phyloP scores from a whole-genome alignment of 2,113 vertebrate species.

The Sylvia atricapilla region DNA sequence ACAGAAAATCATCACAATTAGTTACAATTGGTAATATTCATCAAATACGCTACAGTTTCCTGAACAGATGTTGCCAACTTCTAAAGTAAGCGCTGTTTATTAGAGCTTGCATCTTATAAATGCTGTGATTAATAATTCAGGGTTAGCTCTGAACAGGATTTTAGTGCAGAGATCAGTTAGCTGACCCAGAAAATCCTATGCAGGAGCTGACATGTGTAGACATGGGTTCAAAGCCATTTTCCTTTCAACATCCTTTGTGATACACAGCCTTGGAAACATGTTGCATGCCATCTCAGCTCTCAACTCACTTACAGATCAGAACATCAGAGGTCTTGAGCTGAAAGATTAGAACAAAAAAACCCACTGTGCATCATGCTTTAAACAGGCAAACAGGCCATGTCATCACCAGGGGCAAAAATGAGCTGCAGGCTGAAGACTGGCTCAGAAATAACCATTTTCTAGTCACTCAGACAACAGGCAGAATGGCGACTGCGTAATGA shows the following conservation, averaged over 20 bases:
- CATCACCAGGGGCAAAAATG: background rate
- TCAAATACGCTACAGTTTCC: background rate
- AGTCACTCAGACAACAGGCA: background rate
- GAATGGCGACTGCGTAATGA: background rate
- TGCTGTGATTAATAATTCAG: background rate
- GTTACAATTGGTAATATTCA: background rate
- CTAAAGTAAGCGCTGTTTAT: background rate
- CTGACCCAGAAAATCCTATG: background rate
- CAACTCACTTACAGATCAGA: background rate
- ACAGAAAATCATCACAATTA: background rate
- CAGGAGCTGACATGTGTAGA: background rate
- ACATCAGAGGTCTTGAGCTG: background rate
- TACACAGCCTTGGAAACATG: background rate
- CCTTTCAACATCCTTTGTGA: background rate
- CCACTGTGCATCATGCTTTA: rapidly evolving
- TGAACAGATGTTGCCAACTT: background rate
- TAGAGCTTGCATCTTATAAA: background rate
- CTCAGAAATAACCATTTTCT: background rate
- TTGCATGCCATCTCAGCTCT: background rate
- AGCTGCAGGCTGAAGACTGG: background rate
- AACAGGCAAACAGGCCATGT: rapidly evolving
- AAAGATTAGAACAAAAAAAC: background rate
- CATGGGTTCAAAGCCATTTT: background rate
- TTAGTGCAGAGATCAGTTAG: background rate
- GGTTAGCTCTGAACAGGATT: background rate